phyloP scores from a whole-genome alignment of 2,888 invertebrate species.

The Leucoptera coffeella region DNA sequence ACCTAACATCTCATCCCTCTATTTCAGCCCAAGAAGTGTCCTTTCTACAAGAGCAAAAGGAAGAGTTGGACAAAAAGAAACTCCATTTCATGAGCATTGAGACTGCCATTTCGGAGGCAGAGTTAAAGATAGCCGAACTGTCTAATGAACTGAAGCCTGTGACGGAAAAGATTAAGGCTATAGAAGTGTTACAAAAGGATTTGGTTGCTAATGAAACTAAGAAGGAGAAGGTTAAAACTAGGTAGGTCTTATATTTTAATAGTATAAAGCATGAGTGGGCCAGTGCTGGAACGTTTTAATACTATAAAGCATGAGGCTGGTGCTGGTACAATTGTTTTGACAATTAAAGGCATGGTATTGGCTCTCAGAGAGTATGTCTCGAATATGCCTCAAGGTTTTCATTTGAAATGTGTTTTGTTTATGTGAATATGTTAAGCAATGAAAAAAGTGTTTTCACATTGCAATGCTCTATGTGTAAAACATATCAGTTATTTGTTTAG shows the following conservation, averaged over 20 bases:
- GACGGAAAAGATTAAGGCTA: conserved; percentile 41
- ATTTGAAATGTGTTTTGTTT: too few relatives aligned
- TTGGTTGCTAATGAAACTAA: conserved; percentile 45
- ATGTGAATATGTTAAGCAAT: too few relatives aligned
- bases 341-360: too few relatives aligned
- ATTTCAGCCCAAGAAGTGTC: conserved; percentile 43
- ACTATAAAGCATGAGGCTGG: too few relatives aligned
- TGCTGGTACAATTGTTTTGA: too few relatives aligned
- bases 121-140: conserved; percentile 52
- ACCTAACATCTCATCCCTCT: background rate
- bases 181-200: conserved; percentile 45
- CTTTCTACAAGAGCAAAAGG: conserved; percentile 49
- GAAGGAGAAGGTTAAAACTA: conserved; percentile 51
- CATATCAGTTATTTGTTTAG: too few relatives aligned
- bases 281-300: too few relatives aligned
- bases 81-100: conserved; percentile 50
- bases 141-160: conserved; percentile 51
- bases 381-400: too few relatives aligned
- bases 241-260: conserved; percentile 28
- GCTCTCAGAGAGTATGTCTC: too few relatives aligned
- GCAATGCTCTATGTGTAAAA: too few relatives aligned
- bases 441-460: too few relatives aligned
- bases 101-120: conserved; percentile 54
- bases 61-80: conserved; percentile 56
- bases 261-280: too few relatives aligned